These are phyloP conservation scores for Loriculus beryllinus DNA, from an alignment of 2,797 vertebrate genomes.

Conservation along the genomic window DNA sequence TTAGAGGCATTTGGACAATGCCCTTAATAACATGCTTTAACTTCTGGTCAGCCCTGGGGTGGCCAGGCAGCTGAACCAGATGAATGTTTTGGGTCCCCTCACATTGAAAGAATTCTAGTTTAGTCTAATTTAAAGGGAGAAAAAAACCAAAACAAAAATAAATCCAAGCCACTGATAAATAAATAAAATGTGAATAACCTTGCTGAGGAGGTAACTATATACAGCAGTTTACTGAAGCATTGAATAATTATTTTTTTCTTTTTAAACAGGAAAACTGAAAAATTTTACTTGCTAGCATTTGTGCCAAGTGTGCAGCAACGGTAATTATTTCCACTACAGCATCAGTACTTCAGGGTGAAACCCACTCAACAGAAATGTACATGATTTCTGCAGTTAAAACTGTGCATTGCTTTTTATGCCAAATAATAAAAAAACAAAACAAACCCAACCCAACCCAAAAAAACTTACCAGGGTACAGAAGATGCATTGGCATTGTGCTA, in stretches of 20 bases:
- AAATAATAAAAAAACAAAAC: background rate
- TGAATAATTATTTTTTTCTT: background rate
- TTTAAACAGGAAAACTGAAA: background rate
- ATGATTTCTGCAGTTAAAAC: background rate
- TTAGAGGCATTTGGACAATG: background rate
- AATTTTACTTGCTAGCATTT: background rate
- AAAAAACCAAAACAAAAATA: background rate
- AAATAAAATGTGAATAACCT: background rate
- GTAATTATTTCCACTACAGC: background rate
- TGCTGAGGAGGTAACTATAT: background rate
- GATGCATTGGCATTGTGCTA: slow-evolving; percentile 97
- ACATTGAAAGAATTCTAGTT: background rate
- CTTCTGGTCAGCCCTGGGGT: background rate
- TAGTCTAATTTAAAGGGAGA: background rate
- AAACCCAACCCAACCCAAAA: too few species aligned
- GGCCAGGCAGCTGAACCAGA: background rate
- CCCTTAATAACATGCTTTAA: background rate
- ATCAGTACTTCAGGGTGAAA: background rate
- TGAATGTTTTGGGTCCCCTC: background rate
- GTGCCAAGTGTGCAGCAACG: background rate
- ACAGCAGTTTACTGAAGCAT: background rate
- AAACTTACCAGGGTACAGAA: slow-evolving; percentile 96
- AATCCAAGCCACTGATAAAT: background rate
- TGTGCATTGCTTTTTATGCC: background rate
- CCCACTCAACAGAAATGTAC: background rate